phyloP scores from a whole-genome alignment of 2,113 vertebrate genomes.

The Psittacus erithacus region DNA sequence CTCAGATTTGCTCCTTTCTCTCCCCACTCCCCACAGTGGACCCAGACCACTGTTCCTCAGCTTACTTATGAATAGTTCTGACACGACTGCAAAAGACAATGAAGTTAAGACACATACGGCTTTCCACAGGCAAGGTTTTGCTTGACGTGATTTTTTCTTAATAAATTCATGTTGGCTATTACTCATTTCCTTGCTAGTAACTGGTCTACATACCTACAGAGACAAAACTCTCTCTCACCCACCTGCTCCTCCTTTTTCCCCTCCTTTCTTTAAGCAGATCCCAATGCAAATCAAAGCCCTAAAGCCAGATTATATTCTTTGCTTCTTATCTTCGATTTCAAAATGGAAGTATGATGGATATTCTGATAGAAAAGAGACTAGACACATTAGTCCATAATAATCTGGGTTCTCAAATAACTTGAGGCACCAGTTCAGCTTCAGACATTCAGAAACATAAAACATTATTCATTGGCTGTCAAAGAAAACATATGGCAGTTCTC shows the following conservation, averaged over 20 bases:
- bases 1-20: neutral
- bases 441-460: conserved; percentile 10
- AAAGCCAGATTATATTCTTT: neutral
- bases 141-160: neutral
- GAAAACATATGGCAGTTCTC: conserved; percentile 1
- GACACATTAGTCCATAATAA: neutral
- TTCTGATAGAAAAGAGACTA: conserved; percentile 5
- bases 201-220: neutral
- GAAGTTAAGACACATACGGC: neutral
- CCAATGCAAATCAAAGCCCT: neutral
- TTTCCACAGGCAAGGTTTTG: neutral
- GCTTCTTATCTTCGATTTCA: neutral
- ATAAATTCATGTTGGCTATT: neutral
- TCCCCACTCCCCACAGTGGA: neutral
- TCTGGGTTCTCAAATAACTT: conserved; percentile 3
- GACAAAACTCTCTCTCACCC: neutral
- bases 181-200: neutral
- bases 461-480: conserved; percentile 39
- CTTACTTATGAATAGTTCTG: neutral
- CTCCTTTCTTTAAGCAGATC: neutral
- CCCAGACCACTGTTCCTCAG: neutral
- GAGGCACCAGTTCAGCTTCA: neutral
- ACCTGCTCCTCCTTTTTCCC: neutral
- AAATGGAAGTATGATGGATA: conserved; percentile 2
- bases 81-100: neutral